These are phyloP conservation scores for Columba guinea DNA, from an alignment of 2,797 vertebrate species.

Conservation along the genomic window DNA sequence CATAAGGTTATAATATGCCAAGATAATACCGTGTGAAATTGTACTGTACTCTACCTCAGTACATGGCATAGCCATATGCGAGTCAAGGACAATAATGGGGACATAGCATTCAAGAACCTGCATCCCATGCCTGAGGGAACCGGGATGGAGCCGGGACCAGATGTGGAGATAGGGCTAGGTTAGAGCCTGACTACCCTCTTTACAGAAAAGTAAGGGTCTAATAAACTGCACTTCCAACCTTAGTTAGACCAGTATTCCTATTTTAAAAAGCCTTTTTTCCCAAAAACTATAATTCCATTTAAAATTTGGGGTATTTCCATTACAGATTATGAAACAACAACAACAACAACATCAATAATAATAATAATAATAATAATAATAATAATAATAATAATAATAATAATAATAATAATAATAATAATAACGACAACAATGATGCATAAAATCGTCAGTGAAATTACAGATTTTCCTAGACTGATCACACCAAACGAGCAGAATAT, in stretches of 20 bases:
- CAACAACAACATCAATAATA: background rate
- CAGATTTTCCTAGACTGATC: background rate
- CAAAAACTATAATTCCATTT: background rate
- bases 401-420: background rate
- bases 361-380: too few relatives aligned
- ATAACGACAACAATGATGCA: background rate
- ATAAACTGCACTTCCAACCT: background rate
- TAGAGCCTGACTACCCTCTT: background rate
- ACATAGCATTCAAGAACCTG: background rate
- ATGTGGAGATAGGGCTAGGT: fast-evolving
- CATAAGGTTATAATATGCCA: fast-evolving
- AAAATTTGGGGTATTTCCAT: background rate
- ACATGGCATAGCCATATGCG: background rate
- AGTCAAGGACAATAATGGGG: background rate
- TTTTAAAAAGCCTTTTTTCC: background rate
- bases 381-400: fast-evolving
- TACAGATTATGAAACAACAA: background rate
- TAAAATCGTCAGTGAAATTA: background rate
- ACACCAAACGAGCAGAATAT: background rate
- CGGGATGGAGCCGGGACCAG: fast-evolving
- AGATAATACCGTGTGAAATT: background rate
- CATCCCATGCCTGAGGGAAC: background rate
- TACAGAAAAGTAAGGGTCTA: background rate
- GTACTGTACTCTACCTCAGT: fast-evolving
- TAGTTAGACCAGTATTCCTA: background rate